Conservation (phyloP, 2,888 invertebrate genomes). For the Leptura quadrifasciata region DNA sequence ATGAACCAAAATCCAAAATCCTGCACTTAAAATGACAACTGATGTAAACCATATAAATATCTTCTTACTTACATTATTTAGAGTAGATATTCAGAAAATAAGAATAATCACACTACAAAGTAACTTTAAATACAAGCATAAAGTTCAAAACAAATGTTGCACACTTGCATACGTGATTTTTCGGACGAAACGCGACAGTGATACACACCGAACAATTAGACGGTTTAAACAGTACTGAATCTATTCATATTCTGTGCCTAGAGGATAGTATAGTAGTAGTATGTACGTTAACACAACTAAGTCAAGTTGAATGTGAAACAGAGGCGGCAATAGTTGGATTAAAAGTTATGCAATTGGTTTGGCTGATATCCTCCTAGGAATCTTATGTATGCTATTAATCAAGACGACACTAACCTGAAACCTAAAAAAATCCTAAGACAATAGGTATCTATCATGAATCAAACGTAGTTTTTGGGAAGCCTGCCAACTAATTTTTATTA, state of each 20-base stretch:
- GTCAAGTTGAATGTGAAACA: conserved; percentile 41
- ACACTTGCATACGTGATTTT: conserved; percentile 32
- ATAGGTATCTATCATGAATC: no score
- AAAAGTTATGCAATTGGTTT: conserved; percentile 20
- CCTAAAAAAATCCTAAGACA: no score
- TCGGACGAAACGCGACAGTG: background rate
- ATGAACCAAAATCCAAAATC: conserved; percentile 27
- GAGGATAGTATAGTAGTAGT: conserved; percentile 24
- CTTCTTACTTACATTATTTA: conserved; percentile 8
- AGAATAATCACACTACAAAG: conserved; percentile 21
- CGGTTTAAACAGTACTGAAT: conserved; percentile 35
- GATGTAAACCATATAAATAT: background rate
- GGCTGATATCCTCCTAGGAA: conserved; percentile 2
- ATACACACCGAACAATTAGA: conserved; percentile 1
- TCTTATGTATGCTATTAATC: background rate
- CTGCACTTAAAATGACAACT: conserved; percentile 21
- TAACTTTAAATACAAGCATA: conserved; percentile 11
- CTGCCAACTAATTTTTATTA: no score
- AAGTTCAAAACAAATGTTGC: conserved; percentile 24
- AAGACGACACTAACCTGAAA: background rate
- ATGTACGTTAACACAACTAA: conserved; percentile 29
- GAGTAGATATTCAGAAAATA: conserved; percentile 10
- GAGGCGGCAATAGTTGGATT: conserved; percentile 18
- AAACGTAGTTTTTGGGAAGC: no score
- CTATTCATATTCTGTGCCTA: conserved; percentile 25